A percentile compares a stretch with the other conserved stretches of the same genome.
Evolutionary conservation across 2,797 vertebrate genomes (phyloP).

Genomic region (Scleropages formosus): DNA sequence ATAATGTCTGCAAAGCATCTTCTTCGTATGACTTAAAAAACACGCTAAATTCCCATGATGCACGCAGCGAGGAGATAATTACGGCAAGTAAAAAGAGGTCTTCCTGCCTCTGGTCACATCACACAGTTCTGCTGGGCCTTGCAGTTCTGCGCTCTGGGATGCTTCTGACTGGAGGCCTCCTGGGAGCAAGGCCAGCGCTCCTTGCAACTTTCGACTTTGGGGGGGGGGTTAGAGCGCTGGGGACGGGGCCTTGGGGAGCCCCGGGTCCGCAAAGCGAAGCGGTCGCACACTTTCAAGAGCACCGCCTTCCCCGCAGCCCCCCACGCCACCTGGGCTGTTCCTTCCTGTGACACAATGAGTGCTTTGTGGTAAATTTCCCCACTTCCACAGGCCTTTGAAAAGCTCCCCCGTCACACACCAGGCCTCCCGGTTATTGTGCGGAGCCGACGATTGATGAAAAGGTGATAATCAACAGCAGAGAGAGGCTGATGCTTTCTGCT

Average conservation of each 20-base stretch:
- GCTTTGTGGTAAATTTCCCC: not conserved
- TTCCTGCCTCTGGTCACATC: slow-evolving; percentile 23
- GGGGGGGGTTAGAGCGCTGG: no score
- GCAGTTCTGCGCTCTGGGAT: not conserved
- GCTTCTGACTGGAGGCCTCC: not conserved
- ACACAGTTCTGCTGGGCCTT: not conserved
- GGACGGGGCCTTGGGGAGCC: not conserved
- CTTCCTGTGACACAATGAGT: not conserved
- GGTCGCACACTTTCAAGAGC: not conserved
- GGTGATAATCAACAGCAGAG: slow-evolving; percentile 15
- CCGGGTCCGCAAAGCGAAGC: not conserved
- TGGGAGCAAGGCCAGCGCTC: not conserved
- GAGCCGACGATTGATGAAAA: not conserved
- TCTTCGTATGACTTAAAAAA: slow-evolving; percentile 8
- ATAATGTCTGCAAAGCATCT: slow-evolving; percentile 18
- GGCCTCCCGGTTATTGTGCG: not conserved
- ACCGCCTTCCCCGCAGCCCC: not conserved
- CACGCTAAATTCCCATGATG: not conserved
- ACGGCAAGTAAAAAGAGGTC: slow-evolving; percentile 18
- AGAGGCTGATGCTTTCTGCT: not conserved
- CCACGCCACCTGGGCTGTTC: not conserved
- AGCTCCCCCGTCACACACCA: not conserved
- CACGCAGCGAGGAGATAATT: not conserved
- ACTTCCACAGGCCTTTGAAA: slow-evolving; percentile 4
- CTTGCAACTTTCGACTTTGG: no score